Evolutionary conservation across 2,888 invertebrate species (phyloP).

Genomic region (Encarsia formosa): DNA sequence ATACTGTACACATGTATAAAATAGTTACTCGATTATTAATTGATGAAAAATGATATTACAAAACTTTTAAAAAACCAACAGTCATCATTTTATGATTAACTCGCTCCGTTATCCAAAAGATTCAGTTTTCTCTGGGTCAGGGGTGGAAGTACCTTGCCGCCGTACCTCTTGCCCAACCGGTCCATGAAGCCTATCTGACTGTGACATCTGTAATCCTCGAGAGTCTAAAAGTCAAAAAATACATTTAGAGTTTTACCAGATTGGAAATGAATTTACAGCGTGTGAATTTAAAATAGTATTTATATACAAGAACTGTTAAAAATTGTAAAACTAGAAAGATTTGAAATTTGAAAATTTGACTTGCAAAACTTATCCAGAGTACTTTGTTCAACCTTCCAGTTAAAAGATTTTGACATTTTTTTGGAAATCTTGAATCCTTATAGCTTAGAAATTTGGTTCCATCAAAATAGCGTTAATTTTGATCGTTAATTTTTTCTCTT

Average conservation of each 20-base stretch:
- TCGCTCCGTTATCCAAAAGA: conserved; percentile 24
- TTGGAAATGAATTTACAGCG: not conserved
- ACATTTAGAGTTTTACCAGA: not conserved
- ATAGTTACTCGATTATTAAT: no score
- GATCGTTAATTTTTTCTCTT: not conserved
- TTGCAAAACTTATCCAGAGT: no score
- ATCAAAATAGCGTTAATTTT: no score
- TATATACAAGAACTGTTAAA: not conserved
- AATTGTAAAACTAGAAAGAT: no score
- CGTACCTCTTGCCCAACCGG: conserved; percentile 43
- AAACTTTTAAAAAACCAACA: not conserved
- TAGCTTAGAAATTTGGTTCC: no score
- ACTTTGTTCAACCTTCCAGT: no score
- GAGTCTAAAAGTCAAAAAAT: conserved; percentile 38
- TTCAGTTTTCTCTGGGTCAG: conserved; percentile 36
- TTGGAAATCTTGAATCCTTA: no score
- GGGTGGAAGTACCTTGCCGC: conserved; percentile 43
- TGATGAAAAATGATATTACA: no score
- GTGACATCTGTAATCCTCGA: conserved; percentile 42
- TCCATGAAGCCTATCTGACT: conserved; percentile 45
- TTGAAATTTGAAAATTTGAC: no score
- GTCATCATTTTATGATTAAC: no score
- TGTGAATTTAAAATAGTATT: not conserved
- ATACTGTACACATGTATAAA: no score
- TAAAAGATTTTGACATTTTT: no score